Base-by-base conservation (phyloP, 2,888 invertebrate species). In the Cremastobaeus sp. region DNA sequence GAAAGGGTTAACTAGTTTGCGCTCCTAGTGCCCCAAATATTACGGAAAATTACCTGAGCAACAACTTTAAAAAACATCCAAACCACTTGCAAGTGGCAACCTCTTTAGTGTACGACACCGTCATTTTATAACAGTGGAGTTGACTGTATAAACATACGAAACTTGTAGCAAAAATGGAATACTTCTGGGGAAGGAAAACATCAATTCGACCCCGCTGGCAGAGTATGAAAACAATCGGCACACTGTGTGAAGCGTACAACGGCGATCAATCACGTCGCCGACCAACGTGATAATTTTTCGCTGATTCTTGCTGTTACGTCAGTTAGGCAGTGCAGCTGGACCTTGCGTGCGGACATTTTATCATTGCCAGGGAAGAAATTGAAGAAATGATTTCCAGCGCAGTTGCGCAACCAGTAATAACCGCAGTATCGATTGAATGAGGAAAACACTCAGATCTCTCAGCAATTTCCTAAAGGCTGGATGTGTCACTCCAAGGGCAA, bases 31-130 rank as follows among this genome's bases (percentile, higher is more conserved):
- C 3, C 8, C 8, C 2, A 18, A 32, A 41, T 3, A 12, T 12
- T 18, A 4, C 32, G 50, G 39, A 18, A 3, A 43, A 88, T 90
- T 89, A 96, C 96, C 94, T 93, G 84, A 92, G 90, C 25, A 96
- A 89, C 83, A 96, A 91, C 89, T 94, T 95, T 79, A 95, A 90
- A 90, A 96, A 96, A 82, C 95, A 95, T 69, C 96, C 96, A 86
- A 96, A 93, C 74, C 95, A 95, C 54, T 92, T 91, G 84, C 94
- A 95, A 76, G 95, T 95, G 74, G 95, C 95, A 75, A 96, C 95
- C 90, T 95, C 93, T 50, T 92, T 94, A 54, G 95, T 95, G 82
- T 96, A 96, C 8, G 94, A 93, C 72, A 95, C 93, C 79, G 95
- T 96, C 95, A 96, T 96, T 84, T 88, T 77, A 69, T 37, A 32